Base-by-base conservation (phyloP, 2,888 invertebrate species). In the Limnephilus auricula region DNA sequence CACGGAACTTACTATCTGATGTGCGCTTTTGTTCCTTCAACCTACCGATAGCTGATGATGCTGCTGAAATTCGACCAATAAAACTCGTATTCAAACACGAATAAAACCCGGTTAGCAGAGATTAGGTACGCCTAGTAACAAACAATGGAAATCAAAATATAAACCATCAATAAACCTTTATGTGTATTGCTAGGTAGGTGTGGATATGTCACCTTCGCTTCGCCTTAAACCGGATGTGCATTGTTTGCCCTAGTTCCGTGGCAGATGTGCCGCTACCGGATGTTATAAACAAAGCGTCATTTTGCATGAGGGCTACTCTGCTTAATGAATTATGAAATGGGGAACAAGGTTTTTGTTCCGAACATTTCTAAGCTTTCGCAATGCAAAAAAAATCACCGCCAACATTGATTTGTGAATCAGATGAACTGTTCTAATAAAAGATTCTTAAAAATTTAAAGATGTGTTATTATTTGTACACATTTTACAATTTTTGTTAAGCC, bases 261-360 rank as follows among this genome's bases (percentile, higher is more conserved):
- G 87, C 87, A 88, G 87, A 88, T 88, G 87, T 88, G 34, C 31
- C 78, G 13, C 31, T 85, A n/a, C 87, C 87, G 87, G 87, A 88
- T 78, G 87, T 79, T 78, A 88, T 88, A 88, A 88, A 88, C 79
- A 88, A 79, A 12, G 78, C 87, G 65, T 15, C 85, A 86, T 50
- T 86, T 86, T 86, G 50, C 37, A 85, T 15, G 37, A 85, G 85
- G 30, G 45, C 30, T 30, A 85, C 45, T n/a, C 37, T 31, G 85
- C 31, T 30, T 30, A 45, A 50, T 45, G 50, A 86, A 86, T 18
- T 86, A 31, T 86, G 31, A 86, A 65, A 86, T 45, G 37, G 45
- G 86, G 86, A 65, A 45, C 86, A 86, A 86, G 86, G 65, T 40
- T 40, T 45, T 85, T 32, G 80, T 37, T 83, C 32, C 25, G n/a